Evolutionary conservation across 2,113 vertebrate species (phyloP).

Genomic region (Coreoperca whiteheadi): DNA sequence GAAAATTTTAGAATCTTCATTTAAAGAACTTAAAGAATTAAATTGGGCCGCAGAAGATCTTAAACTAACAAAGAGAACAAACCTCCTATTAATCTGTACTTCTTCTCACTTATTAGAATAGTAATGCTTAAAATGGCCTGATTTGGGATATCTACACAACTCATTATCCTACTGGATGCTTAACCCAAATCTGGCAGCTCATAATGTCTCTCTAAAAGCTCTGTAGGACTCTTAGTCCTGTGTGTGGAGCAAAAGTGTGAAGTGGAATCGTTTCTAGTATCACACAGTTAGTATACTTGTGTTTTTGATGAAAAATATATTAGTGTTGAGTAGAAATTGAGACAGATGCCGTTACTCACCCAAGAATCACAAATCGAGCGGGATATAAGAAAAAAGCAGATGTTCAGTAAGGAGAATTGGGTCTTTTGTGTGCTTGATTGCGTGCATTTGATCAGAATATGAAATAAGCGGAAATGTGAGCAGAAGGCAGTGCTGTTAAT

Average conservation of each 20-base stretch:
- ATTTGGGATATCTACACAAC: constrained; percentile 38
- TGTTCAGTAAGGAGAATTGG: constrained; percentile 46
- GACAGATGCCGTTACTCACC: constrained; percentile 47
- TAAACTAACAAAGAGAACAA: constrained; percentile 36
- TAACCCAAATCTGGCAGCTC: constrained; percentile 41
- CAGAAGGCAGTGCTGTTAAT: constrained; percentile 24
- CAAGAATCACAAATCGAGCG: constrained; percentile 44
- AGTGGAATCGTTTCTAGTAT: constrained; percentile 41
- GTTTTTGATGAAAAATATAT: constrained; percentile 25
- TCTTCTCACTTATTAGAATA: constrained; percentile 30
- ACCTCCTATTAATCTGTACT: constrained; percentile 32
- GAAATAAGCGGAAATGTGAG: constrained; percentile 37
- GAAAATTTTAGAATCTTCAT: constrained; percentile 1
- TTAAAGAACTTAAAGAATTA: constrained; percentile 2
- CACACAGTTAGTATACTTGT: constrained; percentile 41
- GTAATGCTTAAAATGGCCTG: constrained; percentile 32
- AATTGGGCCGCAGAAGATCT: constrained; percentile 11
- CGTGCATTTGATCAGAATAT: constrained; percentile 45
- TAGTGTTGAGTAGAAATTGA: constrained; percentile 25
- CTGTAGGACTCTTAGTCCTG: constrained; percentile 40
- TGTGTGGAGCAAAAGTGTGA: constrained; percentile 23
- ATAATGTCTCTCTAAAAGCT: constrained; percentile 52
- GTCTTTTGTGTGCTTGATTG: constrained; percentile 28
- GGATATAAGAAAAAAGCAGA: constrained; percentile 56
- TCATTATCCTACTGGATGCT: constrained; percentile 56